These are phyloP conservation scores for Sarcophaga peregrina DNA, from an alignment of 1,140 invertebrate genomes.

Conservation along the genomic window DNA sequence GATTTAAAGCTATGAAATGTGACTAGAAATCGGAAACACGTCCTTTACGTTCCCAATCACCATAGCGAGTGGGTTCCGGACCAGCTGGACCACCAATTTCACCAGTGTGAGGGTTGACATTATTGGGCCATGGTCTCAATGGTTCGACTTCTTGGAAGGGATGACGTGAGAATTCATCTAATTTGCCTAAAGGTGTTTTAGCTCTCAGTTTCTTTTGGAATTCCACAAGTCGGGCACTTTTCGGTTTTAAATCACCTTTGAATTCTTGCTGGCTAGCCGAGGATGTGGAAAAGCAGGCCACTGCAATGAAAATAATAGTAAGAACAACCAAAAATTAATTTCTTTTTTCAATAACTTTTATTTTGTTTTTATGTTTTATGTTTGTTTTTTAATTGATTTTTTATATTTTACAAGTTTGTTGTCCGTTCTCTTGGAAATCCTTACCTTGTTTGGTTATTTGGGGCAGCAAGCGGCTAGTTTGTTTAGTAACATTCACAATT, in stretches of 20 bases:
- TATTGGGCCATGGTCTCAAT: constrained; percentile 85
- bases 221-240: constrained; percentile 66
- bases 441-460: constrained; percentile 38
- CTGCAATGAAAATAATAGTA: constrained; percentile 45
- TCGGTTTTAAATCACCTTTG: constrained; percentile 35
- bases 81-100: constrained; percentile 87
- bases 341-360: neutral
- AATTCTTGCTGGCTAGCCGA: constrained; percentile 43
- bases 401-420: neutral
- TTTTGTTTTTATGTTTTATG: no score
- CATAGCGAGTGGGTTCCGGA: constrained; percentile 98
- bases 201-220: constrained; percentile 74
- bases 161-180: constrained; percentile 78
- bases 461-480: constrained; percentile 40
- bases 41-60: constrained; percentile 99
- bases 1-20: neutral
- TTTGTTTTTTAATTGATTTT: constrained; percentile 26
- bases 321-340: neutral
- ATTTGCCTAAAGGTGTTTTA: constrained; percentile 72
- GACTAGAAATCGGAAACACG: constrained; percentile 86
- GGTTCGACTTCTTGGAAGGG: constrained; percentile 88
- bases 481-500: constrained; percentile 43
- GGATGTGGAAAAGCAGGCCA: constrained; percentile 53
- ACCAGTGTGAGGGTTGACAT: constrained; percentile 89
- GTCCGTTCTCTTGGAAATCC: neutral